A percentile compares a stretch with the other conserved stretches of the same genome.
Evolutionary conservation across 1,140 invertebrate genomes (phyloP).

Genomic region (Triops longicaudatus): DNA sequence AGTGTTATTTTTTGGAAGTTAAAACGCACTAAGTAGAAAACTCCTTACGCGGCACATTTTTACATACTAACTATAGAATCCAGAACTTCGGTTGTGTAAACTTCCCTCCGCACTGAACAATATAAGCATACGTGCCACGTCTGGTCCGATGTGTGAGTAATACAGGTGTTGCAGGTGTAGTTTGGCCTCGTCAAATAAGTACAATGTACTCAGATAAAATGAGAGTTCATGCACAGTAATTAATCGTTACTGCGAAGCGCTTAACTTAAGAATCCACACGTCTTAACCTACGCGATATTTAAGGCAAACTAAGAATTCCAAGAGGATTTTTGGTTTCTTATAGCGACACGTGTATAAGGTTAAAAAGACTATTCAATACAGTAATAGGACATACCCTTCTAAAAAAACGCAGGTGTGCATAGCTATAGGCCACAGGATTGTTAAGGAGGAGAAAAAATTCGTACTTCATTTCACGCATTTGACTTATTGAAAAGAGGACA

Average conservation of each 20-base stretch:
- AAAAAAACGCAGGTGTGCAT: neutral
- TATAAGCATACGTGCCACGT: neutral
- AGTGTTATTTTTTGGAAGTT: neutral
- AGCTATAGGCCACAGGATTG: neutral
- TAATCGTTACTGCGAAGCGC: neutral
- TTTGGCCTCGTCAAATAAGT: slow-evolving; percentile 5
- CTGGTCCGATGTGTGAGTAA: neutral
- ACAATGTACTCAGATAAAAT: neutral
- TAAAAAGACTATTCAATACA: neutral
- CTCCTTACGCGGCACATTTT: too few relatives aligned
- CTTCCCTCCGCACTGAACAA: neutral
- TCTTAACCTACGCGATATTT: neutral
- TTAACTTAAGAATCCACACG: neutral
- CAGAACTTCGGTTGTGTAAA: neutral
- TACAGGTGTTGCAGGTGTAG: neutral
- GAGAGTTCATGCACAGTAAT: neutral
- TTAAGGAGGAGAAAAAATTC: neutral
- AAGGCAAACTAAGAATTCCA: neutral
- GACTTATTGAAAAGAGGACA: neutral
- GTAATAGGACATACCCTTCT: neutral
- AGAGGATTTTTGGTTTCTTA: neutral
- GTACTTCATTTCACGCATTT: neutral
- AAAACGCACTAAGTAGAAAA: too few relatives aligned
- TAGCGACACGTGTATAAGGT: neutral
- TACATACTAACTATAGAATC: too few relatives aligned